Evolutionary conservation across 2,113 vertebrate genomes (phyloP).

Genomic region (Morone chrysops): DNA sequence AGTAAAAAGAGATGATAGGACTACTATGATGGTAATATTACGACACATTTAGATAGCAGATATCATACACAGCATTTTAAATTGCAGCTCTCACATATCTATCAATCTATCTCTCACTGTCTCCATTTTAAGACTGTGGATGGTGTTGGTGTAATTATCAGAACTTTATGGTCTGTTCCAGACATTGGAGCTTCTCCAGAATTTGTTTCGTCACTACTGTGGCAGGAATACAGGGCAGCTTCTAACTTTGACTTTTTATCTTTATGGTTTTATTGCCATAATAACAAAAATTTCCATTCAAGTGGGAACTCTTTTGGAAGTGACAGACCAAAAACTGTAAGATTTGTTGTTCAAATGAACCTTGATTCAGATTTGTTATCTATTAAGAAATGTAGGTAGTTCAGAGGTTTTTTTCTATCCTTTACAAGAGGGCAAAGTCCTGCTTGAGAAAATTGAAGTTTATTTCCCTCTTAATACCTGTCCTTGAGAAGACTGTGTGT

Average conservation of each 20-base stretch:
- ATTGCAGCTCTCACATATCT: conserved; percentile 7
- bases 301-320: background rate
- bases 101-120: background rate
- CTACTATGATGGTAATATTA: conserved; percentile 4
- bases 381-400: background rate
- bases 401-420: background rate
- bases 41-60: conserved; percentile 24
- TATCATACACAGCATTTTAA: conserved; percentile 17
- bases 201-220: conserved; percentile 10
- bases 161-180: conserved; percentile 59
- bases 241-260: conserved; percentile 68
- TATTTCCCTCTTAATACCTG: background rate
- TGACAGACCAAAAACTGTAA: too few relatives aligned
- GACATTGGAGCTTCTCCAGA: background rate
- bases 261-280: conserved; percentile 64
- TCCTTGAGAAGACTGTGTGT: background rate
- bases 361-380: background rate
- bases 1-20: conserved; percentile 29
- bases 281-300: conserved; percentile 31
- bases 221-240: conserved; percentile 10
- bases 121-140: background rate
- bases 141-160: conserved; percentile 36
- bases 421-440: background rate
- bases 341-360: background rate
- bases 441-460: background rate